These are phyloP conservation scores for Artemia franciscana DNA, from an alignment of 1,140 invertebrate genomes.

Conservation along the genomic window DNA sequence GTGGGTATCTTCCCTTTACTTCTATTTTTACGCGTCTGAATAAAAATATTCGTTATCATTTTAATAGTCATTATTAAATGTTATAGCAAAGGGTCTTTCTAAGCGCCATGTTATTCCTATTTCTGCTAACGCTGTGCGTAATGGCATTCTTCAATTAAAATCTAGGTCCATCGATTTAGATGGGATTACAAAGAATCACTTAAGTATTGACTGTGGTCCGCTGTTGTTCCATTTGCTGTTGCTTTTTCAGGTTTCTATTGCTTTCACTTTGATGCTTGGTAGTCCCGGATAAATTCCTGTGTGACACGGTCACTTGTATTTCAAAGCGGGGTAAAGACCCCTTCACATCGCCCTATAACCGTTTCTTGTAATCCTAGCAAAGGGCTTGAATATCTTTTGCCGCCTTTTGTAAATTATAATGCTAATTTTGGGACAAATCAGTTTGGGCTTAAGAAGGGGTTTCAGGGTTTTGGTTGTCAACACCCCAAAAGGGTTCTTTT, in stretches of 20 bases:
- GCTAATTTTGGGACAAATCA: background rate
- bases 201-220: background rate
- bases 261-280: background rate
- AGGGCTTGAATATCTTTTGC: background rate
- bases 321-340: too few species aligned
- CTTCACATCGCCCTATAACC: background rate
- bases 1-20: background rate
- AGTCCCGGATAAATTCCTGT: background rate
- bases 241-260: background rate
- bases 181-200: background rate
- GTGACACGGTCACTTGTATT: background rate
- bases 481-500: background rate
- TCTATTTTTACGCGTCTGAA: background rate
- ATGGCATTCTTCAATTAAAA: background rate
- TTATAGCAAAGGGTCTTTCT: background rate
- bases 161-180: background rate
- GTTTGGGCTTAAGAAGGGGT: background rate
- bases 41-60: background rate
- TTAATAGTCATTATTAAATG: background rate
- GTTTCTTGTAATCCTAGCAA: background rate
- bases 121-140: background rate
- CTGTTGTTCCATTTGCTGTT: background rate
- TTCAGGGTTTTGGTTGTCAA: background rate
- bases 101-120: background rate
- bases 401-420: background rate